These are phyloP conservation scores for Troglohyphantes excavatus DNA, from an alignment of 2,888 invertebrate species.

Conservation along the genomic window DNA sequence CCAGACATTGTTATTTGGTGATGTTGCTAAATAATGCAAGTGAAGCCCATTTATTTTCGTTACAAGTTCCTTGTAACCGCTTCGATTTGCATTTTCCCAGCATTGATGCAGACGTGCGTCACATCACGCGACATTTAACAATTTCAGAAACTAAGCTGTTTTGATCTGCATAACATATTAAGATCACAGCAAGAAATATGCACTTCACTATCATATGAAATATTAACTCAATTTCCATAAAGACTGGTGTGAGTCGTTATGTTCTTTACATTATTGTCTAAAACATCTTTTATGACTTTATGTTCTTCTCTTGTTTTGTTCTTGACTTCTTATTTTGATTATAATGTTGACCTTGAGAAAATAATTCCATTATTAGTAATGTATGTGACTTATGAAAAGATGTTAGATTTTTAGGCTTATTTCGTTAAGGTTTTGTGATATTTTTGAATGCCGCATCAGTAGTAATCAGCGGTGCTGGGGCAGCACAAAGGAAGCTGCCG, in stretches of 20 bases:
- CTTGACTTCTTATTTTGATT: too few species aligned
- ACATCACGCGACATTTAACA: slow-evolving; percentile 6
- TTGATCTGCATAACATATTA: slow-evolving; percentile 55
- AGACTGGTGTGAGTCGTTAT: background rate
- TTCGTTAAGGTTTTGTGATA: too few species aligned
- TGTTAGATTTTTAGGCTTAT: too few species aligned
- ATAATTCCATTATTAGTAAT: too few species aligned
- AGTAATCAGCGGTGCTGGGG: too few species aligned
- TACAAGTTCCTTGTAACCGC: background rate
- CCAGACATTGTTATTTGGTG: background rate
- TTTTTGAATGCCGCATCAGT: too few species aligned
- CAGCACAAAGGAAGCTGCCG: too few species aligned
- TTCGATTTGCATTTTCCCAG: slow-evolving; percentile 59
- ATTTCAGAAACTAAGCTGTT: slow-evolving; percentile 39
- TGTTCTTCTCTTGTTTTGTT: background rate
- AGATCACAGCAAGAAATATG: slow-evolving; percentile 52
- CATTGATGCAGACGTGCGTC: slow-evolving; percentile 47
- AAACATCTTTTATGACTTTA: background rate
- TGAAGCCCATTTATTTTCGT: slow-evolving; percentile 19
- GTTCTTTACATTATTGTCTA: background rate
- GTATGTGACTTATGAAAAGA: too few species aligned
- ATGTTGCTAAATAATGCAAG: slow-evolving; percentile 30
- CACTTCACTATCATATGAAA: slow-evolving; percentile 46
- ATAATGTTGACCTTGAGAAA: background rate
- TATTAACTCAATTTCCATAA: slow-evolving; percentile 58